phyloP scores from a whole-genome alignment of 2,113 vertebrate genomes.

The Oryzias javanicus region DNA sequence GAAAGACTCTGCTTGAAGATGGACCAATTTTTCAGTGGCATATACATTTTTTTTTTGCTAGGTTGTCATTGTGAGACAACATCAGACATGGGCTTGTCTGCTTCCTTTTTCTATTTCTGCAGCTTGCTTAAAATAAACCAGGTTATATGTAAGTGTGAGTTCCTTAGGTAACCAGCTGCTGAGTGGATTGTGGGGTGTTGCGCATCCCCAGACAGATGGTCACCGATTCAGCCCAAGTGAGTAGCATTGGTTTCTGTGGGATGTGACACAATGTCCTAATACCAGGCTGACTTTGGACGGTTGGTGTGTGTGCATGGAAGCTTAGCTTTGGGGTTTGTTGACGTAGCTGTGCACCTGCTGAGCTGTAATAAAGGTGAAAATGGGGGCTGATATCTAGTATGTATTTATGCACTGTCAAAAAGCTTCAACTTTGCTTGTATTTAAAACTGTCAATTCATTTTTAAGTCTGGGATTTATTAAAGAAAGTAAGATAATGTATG shows the following conservation, averaged over 20 bases:
- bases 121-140: constrained; percentile 11
- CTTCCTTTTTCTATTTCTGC: constrained; percentile 21
- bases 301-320: background rate
- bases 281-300: constrained; percentile 7
- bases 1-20: constrained; percentile 13
- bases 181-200: constrained; percentile 22
- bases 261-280: background rate
- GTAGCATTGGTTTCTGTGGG: constrained; percentile 12
- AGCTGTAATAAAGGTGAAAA: constrained; percentile 27
- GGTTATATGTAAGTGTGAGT: constrained; percentile 18
- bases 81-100: constrained; percentile 5
- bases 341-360: constrained; percentile 27
- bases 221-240: constrained; percentile 19
- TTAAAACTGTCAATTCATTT: background rate
- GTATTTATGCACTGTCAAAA: constrained; percentile 1
- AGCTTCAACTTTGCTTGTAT: background rate
- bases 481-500: too few species aligned
- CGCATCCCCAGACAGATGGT: constrained; percentile 32
- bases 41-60: constrained; percentile 16
- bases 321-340: constrained; percentile 11
- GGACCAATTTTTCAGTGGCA: constrained; percentile 38
- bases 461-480: too few species aligned
- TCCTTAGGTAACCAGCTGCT: constrained; percentile 19
- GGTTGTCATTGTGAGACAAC: constrained; percentile 10
- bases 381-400: background rate